Conservation (phyloP, 1,140 invertebrate genomes). For the Leptinotarsa undecemlineata region DNA sequence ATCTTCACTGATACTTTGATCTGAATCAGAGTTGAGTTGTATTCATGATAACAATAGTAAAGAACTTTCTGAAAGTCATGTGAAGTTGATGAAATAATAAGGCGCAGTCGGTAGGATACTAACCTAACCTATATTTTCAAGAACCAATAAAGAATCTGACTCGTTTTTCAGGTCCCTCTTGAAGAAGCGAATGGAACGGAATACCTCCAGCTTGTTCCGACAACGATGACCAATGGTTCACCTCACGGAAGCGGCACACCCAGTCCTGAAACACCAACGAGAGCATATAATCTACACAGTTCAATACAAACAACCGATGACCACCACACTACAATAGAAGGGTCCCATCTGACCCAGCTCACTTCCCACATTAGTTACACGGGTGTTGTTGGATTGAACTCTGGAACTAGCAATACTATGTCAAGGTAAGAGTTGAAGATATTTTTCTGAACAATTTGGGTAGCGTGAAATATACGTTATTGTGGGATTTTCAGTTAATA, state of each 20-base stretch:
- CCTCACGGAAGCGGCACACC: slow-evolving; percentile 46
- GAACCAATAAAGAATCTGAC: background rate
- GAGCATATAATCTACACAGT: slow-evolving; percentile 32
- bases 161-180: slow-evolving; percentile 38
- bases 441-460: background rate
- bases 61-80: no score
- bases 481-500: background rate
- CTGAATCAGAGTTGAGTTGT: no score
- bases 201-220: slow-evolving; percentile 45
- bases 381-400: slow-evolving; percentile 37
- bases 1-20: no score
- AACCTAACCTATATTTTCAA: no score
- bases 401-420: slow-evolving; percentile 36
- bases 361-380: slow-evolving; percentile 53
- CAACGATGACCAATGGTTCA: slow-evolving; percentile 44
- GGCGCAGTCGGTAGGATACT: no score
- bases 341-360: slow-evolving; percentile 50
- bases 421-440: slow-evolving; percentile 37
- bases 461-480: background rate
- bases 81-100: no score
- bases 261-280: slow-evolving; percentile 45
- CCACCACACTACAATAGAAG: slow-evolving; percentile 36
- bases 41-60: no score
- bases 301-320: slow-evolving; percentile 23
- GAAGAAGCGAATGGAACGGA: slow-evolving; percentile 40